Conservation (phyloP, 2,888 invertebrate genomes). For the Oscheius sp. region DNA sequence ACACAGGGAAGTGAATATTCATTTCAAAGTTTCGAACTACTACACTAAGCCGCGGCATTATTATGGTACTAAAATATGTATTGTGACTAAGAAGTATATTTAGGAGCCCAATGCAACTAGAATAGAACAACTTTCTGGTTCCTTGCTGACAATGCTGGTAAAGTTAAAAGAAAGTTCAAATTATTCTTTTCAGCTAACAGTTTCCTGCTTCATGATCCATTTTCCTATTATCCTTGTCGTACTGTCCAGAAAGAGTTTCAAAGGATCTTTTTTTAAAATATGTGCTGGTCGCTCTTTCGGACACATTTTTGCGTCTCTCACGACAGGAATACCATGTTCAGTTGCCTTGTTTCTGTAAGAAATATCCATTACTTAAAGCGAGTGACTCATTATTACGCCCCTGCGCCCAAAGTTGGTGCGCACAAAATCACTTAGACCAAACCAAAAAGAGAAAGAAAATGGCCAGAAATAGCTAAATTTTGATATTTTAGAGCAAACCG, state of each 20-base stretch:
- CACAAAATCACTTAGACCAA: no score
- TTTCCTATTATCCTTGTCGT: slow-evolving; percentile 16
- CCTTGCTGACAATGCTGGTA: not conserved
- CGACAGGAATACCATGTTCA: slow-evolving; percentile 15
- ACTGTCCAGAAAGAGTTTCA: not conserved
- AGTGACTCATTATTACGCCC: not conserved
- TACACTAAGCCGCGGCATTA: no score
- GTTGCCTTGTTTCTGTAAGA: not conserved
- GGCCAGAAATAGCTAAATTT: no score
- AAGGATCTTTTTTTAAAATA: slow-evolving; percentile 19
- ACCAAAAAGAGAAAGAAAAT: no score
- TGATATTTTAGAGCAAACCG: no score
- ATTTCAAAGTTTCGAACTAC: no score
- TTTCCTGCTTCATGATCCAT: slow-evolving; percentile 5
- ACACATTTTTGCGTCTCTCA: slow-evolving; percentile 10
- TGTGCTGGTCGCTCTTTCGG: slow-evolving; percentile 21
- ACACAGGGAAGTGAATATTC: no score
- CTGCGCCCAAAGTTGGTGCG: not conserved
- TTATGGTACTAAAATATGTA: no score
- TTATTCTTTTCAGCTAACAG: slow-evolving; percentile 8
- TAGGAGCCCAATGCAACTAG: not conserved
- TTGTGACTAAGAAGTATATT: no score
- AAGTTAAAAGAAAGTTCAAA: no score
- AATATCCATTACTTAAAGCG: not conserved
- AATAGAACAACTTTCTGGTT: not conserved